Conservation (phyloP, 2,888 invertebrate genomes). For the Agapostemon virescens region DNA sequence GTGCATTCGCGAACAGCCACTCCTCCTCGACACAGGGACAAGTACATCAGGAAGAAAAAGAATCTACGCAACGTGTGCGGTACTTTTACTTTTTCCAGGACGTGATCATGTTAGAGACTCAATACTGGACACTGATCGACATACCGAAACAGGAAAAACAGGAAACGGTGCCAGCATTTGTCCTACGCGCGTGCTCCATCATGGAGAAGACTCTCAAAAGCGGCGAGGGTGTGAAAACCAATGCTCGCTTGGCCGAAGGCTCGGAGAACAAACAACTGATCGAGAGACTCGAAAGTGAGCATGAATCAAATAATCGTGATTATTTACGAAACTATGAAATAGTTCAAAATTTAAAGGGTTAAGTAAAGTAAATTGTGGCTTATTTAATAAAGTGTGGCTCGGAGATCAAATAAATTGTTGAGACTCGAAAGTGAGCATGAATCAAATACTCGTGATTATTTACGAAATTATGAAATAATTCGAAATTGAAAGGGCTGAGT, state of each 20-base stretch:
- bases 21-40: neutral
- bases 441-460: no score
- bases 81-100: constrained; percentile 83
- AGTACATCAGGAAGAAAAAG: neutral
- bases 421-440: no score
- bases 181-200: constrained; percentile 93
- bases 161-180: constrained; percentile 95
- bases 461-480: no score
- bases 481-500: no score
- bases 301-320: no score
- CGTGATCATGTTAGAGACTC: constrained; percentile 93
- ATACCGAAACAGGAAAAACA: constrained; percentile 96
- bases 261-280: constrained; percentile 91
- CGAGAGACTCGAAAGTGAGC: constrained; percentile 91
- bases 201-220: constrained; percentile 96
- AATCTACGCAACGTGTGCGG: constrained; percentile 6
- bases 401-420: no score
- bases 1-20: neutral
- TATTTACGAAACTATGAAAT: no score
- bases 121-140: constrained; percentile 96
- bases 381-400: no score
- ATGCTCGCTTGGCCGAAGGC: constrained; percentile 91
- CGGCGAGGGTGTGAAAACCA: constrained; percentile 93
- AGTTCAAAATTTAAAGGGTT: neutral
- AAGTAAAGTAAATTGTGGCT: neutral